Evolutionary conservation across 2,888 invertebrate species (phyloP).

Genomic region (Archips xylosteana): DNA sequence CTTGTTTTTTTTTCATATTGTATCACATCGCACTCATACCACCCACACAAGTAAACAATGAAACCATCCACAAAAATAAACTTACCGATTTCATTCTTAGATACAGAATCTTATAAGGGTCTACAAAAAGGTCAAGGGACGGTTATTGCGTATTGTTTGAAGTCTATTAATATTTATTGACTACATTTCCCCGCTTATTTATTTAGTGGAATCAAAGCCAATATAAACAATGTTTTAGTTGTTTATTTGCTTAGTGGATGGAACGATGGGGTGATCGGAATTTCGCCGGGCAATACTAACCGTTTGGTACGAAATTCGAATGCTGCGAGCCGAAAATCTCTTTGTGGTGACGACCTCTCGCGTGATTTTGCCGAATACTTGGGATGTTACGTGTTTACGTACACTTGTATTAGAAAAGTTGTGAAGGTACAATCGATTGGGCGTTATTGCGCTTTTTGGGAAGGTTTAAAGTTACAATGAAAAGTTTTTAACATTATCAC

Average conservation of each 20-base stretch:
- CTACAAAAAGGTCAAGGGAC: conserved; percentile 18
- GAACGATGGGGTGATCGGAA: conserved; percentile 42
- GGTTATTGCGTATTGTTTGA: conserved; percentile 22
- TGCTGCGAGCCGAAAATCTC: conserved; percentile 42
- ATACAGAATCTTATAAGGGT: conserved; percentile 7
- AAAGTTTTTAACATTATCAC: background rate
- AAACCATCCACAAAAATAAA: background rate
- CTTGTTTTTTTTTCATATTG: background rate
- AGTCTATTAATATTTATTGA: conserved; percentile 20
- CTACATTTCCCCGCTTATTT: conserved; percentile 23
- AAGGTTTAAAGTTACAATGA: background rate
- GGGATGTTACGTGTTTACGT: conserved; percentile 23
- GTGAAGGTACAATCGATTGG: conserved; percentile 10
- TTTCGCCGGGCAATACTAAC: conserved; percentile 43
- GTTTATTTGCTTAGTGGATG: conserved; percentile 43
- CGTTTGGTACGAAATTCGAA: conserved; percentile 31
- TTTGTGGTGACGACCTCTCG: conserved; percentile 41
- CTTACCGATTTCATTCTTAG: background rate
- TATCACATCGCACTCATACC: too few relatives aligned
- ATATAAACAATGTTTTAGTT: conserved; percentile 40
- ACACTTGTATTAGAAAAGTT: conserved; percentile 38
- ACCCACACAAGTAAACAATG: background rate
- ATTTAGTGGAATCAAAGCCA: conserved; percentile 31
- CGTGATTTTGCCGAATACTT: conserved; percentile 33
- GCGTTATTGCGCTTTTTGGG: conserved; percentile 5